Percentiles rank a stretch among this genome's conserved stretches.
Evolutionary conservation across 2,113 vertebrate genomes (phyloP).

Genomic region (Zootoca vivipara): DNA sequence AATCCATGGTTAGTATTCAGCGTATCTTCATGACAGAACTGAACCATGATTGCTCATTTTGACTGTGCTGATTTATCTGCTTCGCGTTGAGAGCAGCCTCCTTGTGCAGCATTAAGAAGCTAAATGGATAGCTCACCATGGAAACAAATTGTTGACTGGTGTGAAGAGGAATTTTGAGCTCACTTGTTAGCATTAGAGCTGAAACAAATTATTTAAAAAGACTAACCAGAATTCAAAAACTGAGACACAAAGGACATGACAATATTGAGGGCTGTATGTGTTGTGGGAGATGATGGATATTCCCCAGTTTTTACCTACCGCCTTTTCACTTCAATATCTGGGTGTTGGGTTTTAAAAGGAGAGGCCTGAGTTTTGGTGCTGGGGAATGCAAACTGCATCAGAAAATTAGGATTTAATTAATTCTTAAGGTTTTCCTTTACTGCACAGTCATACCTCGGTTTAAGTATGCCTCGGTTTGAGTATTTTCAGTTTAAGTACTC

Average conservation of each 20-base stretch:
- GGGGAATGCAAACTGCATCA: background rate
- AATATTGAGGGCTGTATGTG: background rate
- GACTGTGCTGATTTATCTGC: background rate
- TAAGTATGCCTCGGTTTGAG: no score
- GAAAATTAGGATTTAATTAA: background rate
- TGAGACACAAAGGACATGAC: background rate
- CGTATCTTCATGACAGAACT: background rate
- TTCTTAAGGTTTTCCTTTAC: background rate
- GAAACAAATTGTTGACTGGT: slow-evolving; percentile 9
- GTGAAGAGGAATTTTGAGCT: slow-evolving; percentile 5
- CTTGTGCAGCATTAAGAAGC: background rate
- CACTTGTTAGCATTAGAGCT: background rate
- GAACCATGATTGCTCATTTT: background rate
- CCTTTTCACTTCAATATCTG: background rate
- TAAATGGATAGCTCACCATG: background rate
- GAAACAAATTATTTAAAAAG: background rate
- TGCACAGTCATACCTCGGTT: no score
- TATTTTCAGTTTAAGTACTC: no score
- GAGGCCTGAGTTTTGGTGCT: background rate
- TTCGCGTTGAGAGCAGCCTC: background rate
- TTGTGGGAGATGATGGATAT: background rate
- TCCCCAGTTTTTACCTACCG: background rate
- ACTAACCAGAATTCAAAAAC: background rate
- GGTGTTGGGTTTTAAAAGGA: background rate
- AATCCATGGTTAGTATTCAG: background rate